A percentile compares a stretch with the other conserved stretches of the same genome.
Evolutionary conservation across 2,888 invertebrate genomes (phyloP).

Genomic region (Criorhina ranunculi): DNA sequence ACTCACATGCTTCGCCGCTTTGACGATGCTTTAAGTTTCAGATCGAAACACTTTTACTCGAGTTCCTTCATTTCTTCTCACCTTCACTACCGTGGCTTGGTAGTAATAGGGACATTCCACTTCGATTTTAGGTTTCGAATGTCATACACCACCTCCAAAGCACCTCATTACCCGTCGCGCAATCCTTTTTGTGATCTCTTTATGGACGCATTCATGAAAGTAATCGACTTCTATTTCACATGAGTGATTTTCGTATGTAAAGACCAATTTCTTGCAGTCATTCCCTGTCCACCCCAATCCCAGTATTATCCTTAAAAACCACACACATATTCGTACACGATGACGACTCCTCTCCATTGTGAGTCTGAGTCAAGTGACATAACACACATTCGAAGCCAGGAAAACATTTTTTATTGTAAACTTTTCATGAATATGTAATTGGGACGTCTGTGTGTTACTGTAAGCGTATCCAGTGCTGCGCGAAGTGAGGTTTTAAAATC

Average conservation of each 20-base stretch:
- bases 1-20: no score
- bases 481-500: slow-evolving; percentile 70
- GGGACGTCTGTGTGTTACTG: slow-evolving; percentile 41
- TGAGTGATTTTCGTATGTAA: slow-evolving; percentile 49
- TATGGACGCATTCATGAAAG: slow-evolving; percentile 8
- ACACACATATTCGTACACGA: slow-evolving; percentile 2
- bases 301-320: slow-evolving; percentile 28
- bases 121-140: no score
- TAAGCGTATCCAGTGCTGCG: slow-evolving; percentile 58
- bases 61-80: no score
- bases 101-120: no score
- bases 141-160: no score
- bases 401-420: slow-evolving; percentile 61
- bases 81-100: no score
- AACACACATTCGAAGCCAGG: slow-evolving; percentile 70
- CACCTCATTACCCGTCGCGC: no score
- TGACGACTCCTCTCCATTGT: background rate
- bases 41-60: no score
- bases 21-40: no score
- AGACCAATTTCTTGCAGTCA: slow-evolving; percentile 51
- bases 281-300: background rate
- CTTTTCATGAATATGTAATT: slow-evolving; percentile 75
- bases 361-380: slow-evolving; percentile 28
- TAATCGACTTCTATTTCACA: slow-evolving; percentile 48
- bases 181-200: slow-evolving; percentile 9